Base-by-base conservation (phyloP, 1,140 invertebrate genomes). In the Drosophila carrolli region DNA sequence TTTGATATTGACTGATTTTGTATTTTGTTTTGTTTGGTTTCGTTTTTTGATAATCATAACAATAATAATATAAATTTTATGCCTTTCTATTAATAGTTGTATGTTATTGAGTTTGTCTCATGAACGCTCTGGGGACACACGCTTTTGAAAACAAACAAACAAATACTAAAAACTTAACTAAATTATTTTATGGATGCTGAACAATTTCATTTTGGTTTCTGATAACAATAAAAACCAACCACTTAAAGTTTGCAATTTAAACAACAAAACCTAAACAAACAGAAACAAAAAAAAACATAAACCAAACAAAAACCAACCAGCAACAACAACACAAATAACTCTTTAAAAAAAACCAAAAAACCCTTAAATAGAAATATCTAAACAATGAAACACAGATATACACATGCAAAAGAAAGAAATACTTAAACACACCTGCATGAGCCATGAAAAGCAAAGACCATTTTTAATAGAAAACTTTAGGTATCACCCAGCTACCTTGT, bases 91-190 rank as follows among this genome's bases (percentile, higher is more conserved):
- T 44, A 23, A 76, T 90, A 85, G 85, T 90, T 90, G 84, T 85
- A 90, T 90, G 84, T 88, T 86, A 86, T 86, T 86, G 83, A 86
- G 83, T 86, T 86, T 86, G 83, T 88, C 83, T 86, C 83, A 91
- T 83, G 78, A 79, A 90, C 83, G 79, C 82, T 83, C 70, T 85
- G 84, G 81, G 84, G 85, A 83, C 85, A 90, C 89, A 91, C 88
- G 88, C 88, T 91, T 90, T 88, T 88, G 63, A 78, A 67, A 58
- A 40, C 29, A 63, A 46, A 61, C 53, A 40, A 72, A 77, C 14
- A 40, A 53, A 51, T 37, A 61, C 37, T 57, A 35, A 37, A 46
- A 62, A 60, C 29, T 27, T 41, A 65, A 65, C 38, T 50, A 14
- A 75, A 75, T 47, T 75, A 29, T 85, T 86, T 85, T 75, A 29